These are phyloP conservation scores for Camponotus vicinus DNA, from an alignment of 1,140 invertebrate genomes.

Conservation along the genomic window DNA sequence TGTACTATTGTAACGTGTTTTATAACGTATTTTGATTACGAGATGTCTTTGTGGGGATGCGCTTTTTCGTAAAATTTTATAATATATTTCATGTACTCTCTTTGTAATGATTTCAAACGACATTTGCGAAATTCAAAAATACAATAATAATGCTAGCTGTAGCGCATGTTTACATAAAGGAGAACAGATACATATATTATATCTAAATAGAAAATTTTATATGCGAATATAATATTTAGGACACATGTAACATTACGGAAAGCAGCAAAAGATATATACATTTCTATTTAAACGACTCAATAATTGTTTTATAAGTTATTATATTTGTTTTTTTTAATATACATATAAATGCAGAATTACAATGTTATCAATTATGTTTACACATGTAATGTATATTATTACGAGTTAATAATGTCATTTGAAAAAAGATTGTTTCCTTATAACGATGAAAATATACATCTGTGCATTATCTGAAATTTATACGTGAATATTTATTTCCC, in stretches of 20 bases:
- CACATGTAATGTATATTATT: slow-evolving; percentile 53
- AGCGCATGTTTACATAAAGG: slow-evolving; percentile 58
- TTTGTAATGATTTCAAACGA: slow-evolving; percentile 62
- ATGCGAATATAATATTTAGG: slow-evolving; percentile 72
- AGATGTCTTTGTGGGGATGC: slow-evolving; percentile 61
- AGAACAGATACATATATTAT: slow-evolving; percentile 62
- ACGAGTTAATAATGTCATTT: slow-evolving; percentile 61
- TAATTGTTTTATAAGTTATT: slow-evolving; percentile 11
- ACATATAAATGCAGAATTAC: slow-evolving; percentile 10
- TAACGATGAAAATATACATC: slow-evolving; percentile 69
- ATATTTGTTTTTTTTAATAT: slow-evolving; percentile 23
- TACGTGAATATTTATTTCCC: slow-evolving; percentile 14
- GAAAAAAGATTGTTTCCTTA: slow-evolving; percentile 49
- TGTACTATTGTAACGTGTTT: slow-evolving; percentile 83
- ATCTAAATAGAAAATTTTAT: slow-evolving; percentile 74
- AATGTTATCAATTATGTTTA: slow-evolving; percentile 57
- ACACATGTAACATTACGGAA: slow-evolving; percentile 46
- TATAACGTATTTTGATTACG: slow-evolving; percentile 80
- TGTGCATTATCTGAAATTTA: slow-evolving; percentile 49
- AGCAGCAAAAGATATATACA: slow-evolving; percentile 1
- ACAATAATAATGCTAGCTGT: slow-evolving; percentile 66
- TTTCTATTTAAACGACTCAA: slow-evolving; percentile 48
- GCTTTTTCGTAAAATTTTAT: slow-evolving; percentile 52
- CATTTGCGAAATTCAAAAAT: slow-evolving; percentile 42
- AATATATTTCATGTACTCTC: slow-evolving; percentile 48